Evolutionary conservation across 2,888 invertebrate species (phyloP), one percentile per base, ranked within the genome.

Genomic region (Drosophila ochracea): DNA sequence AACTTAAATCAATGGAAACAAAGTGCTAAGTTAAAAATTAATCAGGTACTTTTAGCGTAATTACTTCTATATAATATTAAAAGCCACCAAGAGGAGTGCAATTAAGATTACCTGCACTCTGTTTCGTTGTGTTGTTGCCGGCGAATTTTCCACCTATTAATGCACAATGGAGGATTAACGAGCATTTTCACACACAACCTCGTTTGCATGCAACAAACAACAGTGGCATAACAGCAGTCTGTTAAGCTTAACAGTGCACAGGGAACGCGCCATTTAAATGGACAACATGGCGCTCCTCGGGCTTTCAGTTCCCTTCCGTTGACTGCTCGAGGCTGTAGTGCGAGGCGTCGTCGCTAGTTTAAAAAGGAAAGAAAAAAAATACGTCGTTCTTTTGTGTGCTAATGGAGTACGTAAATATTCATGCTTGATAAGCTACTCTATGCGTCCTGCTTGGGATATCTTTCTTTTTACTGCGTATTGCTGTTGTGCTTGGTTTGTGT

Each of bases 341-440:
- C 41, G 53, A 35, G 33, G 47, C 49, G 21, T 31, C 30, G 61
- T 58, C 21, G 31, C 4, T 13, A 21, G 39, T 39, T 30, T 11
- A 57, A 37, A 28, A 28, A 19, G 0, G 3, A 57, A n/a, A 13
- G 4, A 19, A 37, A 5, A 19, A 19, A n/a, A 13, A 25, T 28
- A 39, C 31, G 47, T 33, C 31, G 63, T 77, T 39, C 59, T 50
- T 60, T 63, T 63, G 43, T 74, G 70, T 65, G 66, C 25, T 47
- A 53, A 66, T 68, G 57, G 49, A 68, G 72, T 78, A 86, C 86
- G 84, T 84, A 84, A 89, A 89, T 84, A 82, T 89, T 86, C 74
- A 77, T 80, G 78, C 82, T 86, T 79, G 85, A 79, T 72, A 75
- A 85, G 83, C 77, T 81, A 70, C 31, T 43, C 41, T 57, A 49